These are phyloP conservation scores for Zaprionus africanus DNA, from an alignment of 1,140 invertebrate genomes.

Conservation along the genomic window DNA sequence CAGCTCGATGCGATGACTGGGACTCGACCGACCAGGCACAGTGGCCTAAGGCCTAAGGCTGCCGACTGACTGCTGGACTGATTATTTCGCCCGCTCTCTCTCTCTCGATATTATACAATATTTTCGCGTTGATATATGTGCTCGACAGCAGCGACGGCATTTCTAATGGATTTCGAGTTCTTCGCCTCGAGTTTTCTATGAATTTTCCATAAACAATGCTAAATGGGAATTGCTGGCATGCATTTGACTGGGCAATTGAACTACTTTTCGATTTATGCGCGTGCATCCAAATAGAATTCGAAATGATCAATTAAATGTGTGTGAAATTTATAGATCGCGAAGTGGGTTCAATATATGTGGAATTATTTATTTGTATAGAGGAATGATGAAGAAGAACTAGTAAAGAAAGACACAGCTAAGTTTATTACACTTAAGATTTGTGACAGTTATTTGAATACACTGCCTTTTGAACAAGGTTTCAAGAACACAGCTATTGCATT, in stretches of 20 bases:
- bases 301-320: slow-evolving; percentile 1
- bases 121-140: slow-evolving; percentile 62
- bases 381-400: background rate
- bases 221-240: slow-evolving; percentile 59
- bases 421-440: too few species aligned
- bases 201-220: slow-evolving; percentile 76
- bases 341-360: background rate
- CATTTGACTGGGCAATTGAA: slow-evolving; percentile 68
- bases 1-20: slow-evolving; percentile 56
- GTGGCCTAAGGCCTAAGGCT: slow-evolving; percentile 1
- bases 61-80: slow-evolving; percentile 39
- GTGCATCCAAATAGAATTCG: background rate
- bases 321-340: background rate
- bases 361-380: background rate
- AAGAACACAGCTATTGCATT: too few species aligned
- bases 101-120: slow-evolving; percentile 71
- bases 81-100: slow-evolving; percentile 41
- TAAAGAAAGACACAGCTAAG: background rate
- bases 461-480: too few species aligned
- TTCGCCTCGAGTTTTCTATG: slow-evolving; percentile 71
- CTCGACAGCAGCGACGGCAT: slow-evolving; percentile 24
- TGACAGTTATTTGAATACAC: too few species aligned
- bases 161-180: slow-evolving; percentile 73
- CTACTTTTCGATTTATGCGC: slow-evolving; percentile 73
- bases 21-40: slow-evolving; percentile 28